Evolutionary conservation across 2,888 invertebrate genomes (phyloP).

Genomic region (Phalera bucephala): DNA sequence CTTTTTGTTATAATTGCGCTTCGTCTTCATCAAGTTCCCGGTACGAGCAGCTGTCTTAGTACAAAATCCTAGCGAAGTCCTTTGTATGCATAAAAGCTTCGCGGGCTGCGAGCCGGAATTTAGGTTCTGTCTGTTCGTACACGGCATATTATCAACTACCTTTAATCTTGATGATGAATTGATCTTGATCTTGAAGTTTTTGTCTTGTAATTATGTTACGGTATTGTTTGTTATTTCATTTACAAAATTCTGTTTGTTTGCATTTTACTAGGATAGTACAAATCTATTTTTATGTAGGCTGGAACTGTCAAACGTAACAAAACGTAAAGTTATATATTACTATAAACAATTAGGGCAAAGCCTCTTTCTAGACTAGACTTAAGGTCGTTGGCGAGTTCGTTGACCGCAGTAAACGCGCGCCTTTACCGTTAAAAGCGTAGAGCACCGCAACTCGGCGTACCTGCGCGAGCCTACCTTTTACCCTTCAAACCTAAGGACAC

Average conservation of each 20-base stretch:
- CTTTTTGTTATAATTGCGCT: background rate
- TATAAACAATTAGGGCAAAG: conserved; percentile 60
- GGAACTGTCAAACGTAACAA: too few relatives aligned
- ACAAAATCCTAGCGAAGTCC: conserved; percentile 28
- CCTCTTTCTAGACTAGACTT: conserved; percentile 68
- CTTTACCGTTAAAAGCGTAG: conserved; percentile 65
- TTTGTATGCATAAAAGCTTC: conserved; percentile 53
- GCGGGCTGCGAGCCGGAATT: conserved; percentile 31
- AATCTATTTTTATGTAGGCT: background rate
- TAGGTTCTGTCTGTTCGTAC: conserved; percentile 34
- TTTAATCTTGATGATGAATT: conserved; percentile 28
- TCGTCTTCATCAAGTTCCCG: conserved; percentile 8
- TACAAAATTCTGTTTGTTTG: conserved; percentile 7
- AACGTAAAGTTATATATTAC: conserved; percentile 2
- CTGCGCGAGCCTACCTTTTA: conserved; percentile 48
- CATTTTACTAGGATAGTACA: background rate
- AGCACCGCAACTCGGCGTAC: conserved; percentile 35
- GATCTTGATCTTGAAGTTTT: conserved; percentile 19
- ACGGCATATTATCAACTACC: conserved; percentile 11
- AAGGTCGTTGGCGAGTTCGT: conserved; percentile 66
- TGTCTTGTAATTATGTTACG: conserved; percentile 11
- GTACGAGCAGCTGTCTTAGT: conserved; percentile 10
- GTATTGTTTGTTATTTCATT: conserved; percentile 13
- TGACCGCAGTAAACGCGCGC: conserved; percentile 65
- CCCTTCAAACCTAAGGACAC: conserved; percentile 29